Evolutionary conservation across 2,113 vertebrate species (phyloP).

Genomic region (Indicator indicator): DNA sequence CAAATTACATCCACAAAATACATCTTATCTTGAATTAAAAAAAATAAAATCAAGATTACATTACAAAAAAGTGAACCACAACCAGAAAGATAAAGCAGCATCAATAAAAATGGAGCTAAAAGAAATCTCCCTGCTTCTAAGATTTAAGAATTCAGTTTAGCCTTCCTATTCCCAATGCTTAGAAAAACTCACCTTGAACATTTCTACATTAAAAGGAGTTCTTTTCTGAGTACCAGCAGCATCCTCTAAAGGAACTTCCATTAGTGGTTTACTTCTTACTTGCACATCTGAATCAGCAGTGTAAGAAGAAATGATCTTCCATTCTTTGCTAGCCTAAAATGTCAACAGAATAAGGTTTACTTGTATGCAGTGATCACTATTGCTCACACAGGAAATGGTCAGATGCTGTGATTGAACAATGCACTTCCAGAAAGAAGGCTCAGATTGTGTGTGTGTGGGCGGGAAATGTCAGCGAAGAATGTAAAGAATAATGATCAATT

Average conservation of each 20-base stretch:
- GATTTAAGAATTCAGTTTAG: neutral
- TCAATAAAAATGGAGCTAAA: neutral
- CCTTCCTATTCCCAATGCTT: neutral
- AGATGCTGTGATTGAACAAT: neutral
- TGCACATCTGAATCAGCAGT: neutral
- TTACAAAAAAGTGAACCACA: neutral
- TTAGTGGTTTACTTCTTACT: slow-evolving; percentile 44
- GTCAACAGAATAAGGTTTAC: neutral
- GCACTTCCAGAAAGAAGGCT: neutral
- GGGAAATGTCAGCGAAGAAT: neutral
- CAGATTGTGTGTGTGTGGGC: neutral
- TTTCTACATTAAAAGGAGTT: slow-evolving; percentile 71
- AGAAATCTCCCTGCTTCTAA: neutral
- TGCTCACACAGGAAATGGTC: neutral
- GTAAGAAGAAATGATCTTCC: slow-evolving; percentile 84
- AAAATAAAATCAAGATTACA: neutral
- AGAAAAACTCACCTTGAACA: slow-evolving; percentile 77
- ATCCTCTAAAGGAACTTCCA: slow-evolving; percentile 75
- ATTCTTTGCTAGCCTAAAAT: slow-evolving; percentile 81
- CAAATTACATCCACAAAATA: neutral
- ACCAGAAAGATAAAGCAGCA: neutral
- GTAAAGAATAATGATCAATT: neutral
- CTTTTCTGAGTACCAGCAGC: slow-evolving; percentile 4
- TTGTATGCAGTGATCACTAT: neutral
- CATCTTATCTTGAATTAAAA: neutral